Evolutionary conservation across 1,140 invertebrate genomes (phyloP), one percentile per base, ranked within the genome.

Genomic region (Anthonomus grandis): DNA sequence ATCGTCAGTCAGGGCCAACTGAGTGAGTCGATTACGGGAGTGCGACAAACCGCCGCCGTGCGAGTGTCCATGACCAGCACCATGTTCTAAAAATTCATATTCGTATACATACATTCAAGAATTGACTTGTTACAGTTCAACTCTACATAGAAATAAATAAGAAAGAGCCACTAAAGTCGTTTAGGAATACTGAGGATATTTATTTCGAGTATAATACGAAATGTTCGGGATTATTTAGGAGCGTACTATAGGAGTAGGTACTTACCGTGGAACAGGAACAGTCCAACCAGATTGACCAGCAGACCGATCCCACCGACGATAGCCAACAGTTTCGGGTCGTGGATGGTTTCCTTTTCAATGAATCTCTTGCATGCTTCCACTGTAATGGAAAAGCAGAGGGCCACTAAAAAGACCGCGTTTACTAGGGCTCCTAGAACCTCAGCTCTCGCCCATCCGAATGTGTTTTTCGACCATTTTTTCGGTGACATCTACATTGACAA

Each of bases 381-480:
- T 1, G 89, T 87, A 65, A 95, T 93, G 57, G 91, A 93, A 76
- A 96, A 95, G 76, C 91, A 95, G 21, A 96, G 74, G 9, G 93
- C 92, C n/a, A 92, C 89, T 34, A 95, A 80, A 73, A 96, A 96
- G 19, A 95, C 91, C 2, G 91, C 90, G 75, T 95, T 95, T 0
- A 95, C 89, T 39, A 95, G 75, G 1, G 91, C 91, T n/a, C 93
- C 93, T n/a, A 96, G 73, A 0, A 96, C 91, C 76, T 95, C 92
- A 0, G 92, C 91, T 64, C 93, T 80, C 1, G 92, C 92, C 91
- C 92, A 96, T 5, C 93, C 93, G 70, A 95, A 96, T 3, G 93
- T 95, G 71, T 95, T 95, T 75, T 94, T 95, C 3, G 91, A 90
- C 89, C 91, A 95, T 79, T 93, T 93, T 74, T 93, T 93, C 64